Evolutionary conservation across 2,113 vertebrate genomes (phyloP).

Genomic region (Anoura caudifer): DNA sequence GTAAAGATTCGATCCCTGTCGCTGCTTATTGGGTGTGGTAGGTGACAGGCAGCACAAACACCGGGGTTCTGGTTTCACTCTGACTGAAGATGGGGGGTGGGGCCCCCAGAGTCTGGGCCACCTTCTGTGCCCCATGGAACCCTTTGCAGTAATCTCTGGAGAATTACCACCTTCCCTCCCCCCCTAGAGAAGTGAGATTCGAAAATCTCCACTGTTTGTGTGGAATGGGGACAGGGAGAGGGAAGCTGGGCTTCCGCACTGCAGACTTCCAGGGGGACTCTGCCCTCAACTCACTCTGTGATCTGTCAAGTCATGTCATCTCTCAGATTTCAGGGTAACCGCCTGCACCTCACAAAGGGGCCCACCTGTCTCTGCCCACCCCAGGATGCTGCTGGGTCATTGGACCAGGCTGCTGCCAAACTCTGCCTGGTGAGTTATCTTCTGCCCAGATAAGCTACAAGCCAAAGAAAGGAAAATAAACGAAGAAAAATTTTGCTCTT

Average conservation of each 20-base stretch:
- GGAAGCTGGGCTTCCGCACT: not conserved
- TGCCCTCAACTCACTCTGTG: not conserved
- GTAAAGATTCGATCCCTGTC: too few relatives aligned
- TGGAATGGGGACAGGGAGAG: too few relatives aligned
- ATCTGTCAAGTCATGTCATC: not conserved
- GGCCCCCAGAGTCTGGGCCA: not conserved
- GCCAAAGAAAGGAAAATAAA: not conserved
- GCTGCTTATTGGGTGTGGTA: too few relatives aligned
- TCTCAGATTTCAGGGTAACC: not conserved
- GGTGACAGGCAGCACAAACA: too few relatives aligned
- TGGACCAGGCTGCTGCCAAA: not conserved
- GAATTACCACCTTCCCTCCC: not conserved
- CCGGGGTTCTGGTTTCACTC: too few relatives aligned
- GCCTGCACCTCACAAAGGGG: not conserved
- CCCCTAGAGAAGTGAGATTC: not conserved
- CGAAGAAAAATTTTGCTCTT: not conserved
- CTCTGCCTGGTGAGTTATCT: not conserved
- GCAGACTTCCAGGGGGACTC: not conserved
- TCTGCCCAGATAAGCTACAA: not conserved
- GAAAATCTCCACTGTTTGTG: not conserved
- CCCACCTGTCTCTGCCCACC: not conserved
- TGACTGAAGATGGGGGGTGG: not conserved
- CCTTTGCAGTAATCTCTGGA: not conserved
- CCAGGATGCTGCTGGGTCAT: not conserved
- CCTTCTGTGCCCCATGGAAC: not conserved